Evolutionary conservation across 1,140 invertebrate genomes (phyloP).

Genomic region (Chlorops oryzae): DNA sequence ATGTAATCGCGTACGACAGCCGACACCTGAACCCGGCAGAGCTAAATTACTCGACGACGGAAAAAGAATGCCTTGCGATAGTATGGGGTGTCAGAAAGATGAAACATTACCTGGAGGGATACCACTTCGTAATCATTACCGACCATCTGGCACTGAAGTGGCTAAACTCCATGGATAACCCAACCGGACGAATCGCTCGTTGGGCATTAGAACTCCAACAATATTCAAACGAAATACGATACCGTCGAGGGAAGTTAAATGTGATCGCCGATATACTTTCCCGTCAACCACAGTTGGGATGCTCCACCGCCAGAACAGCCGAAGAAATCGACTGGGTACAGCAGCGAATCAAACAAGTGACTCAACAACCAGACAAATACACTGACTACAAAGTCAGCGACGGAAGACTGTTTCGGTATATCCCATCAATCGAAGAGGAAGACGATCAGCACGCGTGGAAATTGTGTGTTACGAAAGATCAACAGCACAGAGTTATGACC

Average conservation of each 20-base stretch:
- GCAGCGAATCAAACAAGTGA: too few relatives aligned
- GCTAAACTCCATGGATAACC: slow-evolving; percentile 38
- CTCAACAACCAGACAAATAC: too few relatives aligned
- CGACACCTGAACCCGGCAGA: slow-evolving; percentile 4
- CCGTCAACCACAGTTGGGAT: slow-evolving; percentile 17
- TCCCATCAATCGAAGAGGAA: too few relatives aligned
- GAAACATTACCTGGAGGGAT: slow-evolving; percentile 8
- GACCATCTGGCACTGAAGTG: slow-evolving; percentile 34
- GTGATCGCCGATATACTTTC: slow-evolving; percentile 27
- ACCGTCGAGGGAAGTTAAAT: slow-evolving; percentile 25
- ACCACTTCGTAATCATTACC: slow-evolving; percentile 9
- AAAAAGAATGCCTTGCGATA: slow-evolving; percentile 50
- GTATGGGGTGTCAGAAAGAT: slow-evolving; percentile 21
- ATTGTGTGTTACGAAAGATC: too few relatives aligned
- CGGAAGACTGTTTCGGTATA: too few relatives aligned
- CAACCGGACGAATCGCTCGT: slow-evolving; percentile 16
- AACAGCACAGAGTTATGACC: too few relatives aligned
- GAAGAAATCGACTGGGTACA: too few relatives aligned
- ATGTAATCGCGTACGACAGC: slow-evolving; percentile 30
- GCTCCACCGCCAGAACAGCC: too few relatives aligned
- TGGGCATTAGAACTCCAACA: slow-evolving; percentile 22
- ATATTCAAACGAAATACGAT: slow-evolving; percentile 18
- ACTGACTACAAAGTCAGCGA: too few relatives aligned
- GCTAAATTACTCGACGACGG: slow-evolving; percentile 46
- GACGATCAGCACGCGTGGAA: too few relatives aligned